Evolutionary conservation across 2,113 vertebrate species (phyloP), one percentile per base, ranked within the genome.

Genomic region (Aramus guarauna): DNA sequence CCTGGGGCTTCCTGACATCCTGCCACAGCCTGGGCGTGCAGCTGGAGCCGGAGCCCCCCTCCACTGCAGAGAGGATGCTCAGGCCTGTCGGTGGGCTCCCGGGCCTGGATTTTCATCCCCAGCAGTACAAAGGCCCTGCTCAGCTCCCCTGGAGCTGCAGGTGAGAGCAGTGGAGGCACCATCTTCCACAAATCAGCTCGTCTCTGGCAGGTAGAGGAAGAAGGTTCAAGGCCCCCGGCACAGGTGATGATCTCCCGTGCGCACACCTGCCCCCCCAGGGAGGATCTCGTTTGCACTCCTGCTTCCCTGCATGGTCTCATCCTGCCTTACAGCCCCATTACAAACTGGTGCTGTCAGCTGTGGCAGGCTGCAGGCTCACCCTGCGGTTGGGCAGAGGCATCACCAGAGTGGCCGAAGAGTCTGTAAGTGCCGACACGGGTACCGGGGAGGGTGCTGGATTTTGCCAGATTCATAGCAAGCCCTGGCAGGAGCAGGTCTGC

Each of bases 241-340:
- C 0, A 17, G 47, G 50, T 45, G 50, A 26, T 8, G 37, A 20
- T 52, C 43, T 64, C 53, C 23, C 62, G 34, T 60, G 59, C 7
- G 1, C 27, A 34, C 2, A 0, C 32, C 56, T n/a, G 15, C 12
- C n/a, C 20, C 29, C 32, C 11, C 24, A 9, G 8, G 12, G 8
- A 79, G 10, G 22, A 41, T 52, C 37, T 50, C 30, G 21, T 74
- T 39, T 18, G 14, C 34, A 14, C 37, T 69, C 36, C 55, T 53
- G 11, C 67, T 64, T 41, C 78, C 16, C 62, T 41, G 30, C 23
- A 3, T 7, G 32, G 9, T 27, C 17, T 29, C 16, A 19, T 9
- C 32, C 58, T 36, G 52, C 1, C 24, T 52, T 21, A 52, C 13
- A 52, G 24, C 43, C 43, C 43, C 6, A 0, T 22, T 26, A 17